Evolutionary conservation across 2,797 vertebrate species (phyloP), one percentile per base, ranked within the genome.

Genomic region (Parauchenoglanis punctatus): DNA sequence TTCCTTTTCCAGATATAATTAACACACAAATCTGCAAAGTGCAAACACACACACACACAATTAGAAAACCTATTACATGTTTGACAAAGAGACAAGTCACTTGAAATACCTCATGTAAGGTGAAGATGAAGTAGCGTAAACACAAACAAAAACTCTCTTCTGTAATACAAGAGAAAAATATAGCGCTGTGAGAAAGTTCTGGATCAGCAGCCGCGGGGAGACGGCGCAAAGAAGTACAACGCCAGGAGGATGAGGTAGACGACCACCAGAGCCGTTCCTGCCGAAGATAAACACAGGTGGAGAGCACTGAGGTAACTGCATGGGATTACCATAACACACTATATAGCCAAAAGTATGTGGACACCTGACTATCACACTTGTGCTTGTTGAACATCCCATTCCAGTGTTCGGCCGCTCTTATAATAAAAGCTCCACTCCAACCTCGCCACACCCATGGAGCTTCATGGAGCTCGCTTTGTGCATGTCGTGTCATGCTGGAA

Each of bases 181-280:
- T 54, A 28, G 25, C 1, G 2, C 7, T 5, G 15, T 31, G 15
- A 61, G 23, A 44, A 25, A 6, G 10, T 20, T 13, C 23, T 23
- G 25, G 85, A 15, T 96, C 92, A 97, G 95, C 97, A 97, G 3
- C 96, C 95, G 0, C 86, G 92, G 20, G 96, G 96, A 0, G 97
- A 95, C 0, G 97, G 97, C 17, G 96, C 96, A 1, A 97, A 97
- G 92, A 95, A 97, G 88, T 96, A 97, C 49, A 97, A 93, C 0
- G 96, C 95, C 90, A 97, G 83, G n/a, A 97, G 94, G 93, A 98
- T 97, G 91, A 97, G 94, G 92, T 97, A 96, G 84, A 97, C 96
- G 91, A 96, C 96, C 87, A 98, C 96, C 44, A 96, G 93, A 85
- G 94, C 96, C 0, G 97, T 97, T 80, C 97, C 96, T 96, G 92